Percentiles rank a stretch among this genome's conserved stretches.
Evolutionary conservation across 2,113 vertebrate species (phyloP).

Genomic region (Laticauda colubrina): DNA sequence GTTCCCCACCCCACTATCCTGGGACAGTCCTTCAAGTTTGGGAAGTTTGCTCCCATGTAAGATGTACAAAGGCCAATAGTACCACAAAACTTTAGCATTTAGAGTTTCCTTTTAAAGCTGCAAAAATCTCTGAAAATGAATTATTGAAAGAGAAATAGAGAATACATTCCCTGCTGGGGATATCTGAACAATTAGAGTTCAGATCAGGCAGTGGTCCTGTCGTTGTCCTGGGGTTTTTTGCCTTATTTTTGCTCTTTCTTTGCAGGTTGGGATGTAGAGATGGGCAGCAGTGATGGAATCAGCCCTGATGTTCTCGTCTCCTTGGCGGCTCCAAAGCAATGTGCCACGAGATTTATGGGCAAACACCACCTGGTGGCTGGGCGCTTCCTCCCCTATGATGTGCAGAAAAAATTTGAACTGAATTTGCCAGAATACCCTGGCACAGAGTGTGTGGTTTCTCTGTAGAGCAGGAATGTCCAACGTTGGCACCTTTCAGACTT

Average conservation of each 20-base stretch:
- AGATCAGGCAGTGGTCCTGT: not conserved
- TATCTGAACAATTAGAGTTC: not conserved
- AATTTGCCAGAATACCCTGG: constrained; percentile 84
- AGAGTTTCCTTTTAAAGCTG: not conserved
- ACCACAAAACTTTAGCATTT: not conserved
- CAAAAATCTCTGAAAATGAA: not conserved
- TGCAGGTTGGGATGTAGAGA: constrained; percentile 85
- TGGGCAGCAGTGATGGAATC: constrained; percentile 77
- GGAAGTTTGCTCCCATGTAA: not conserved
- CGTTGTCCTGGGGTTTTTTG: not conserved
- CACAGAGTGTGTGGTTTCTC: constrained; percentile 85
- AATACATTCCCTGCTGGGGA: not conserved
- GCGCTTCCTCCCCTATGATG: constrained; percentile 89
- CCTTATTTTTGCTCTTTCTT: not conserved
- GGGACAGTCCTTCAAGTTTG: not conserved
- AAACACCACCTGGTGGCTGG: constrained; percentile 90
- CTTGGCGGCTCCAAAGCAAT: constrained; percentile 85
- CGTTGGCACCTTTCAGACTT: not conserved
- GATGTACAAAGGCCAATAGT: not conserved
- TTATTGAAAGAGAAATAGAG: not conserved
- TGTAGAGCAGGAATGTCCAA: constrained; percentile 64
- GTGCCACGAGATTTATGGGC: constrained; percentile 82
- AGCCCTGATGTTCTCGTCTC: constrained; percentile 90
- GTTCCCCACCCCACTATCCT: not conserved
- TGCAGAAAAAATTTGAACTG: constrained; percentile 91